Evolutionary conservation across 2,113 vertebrate genomes (phyloP), one percentile per base, ranked within the genome.

Genomic region (Raphicerus campestris): DNA sequence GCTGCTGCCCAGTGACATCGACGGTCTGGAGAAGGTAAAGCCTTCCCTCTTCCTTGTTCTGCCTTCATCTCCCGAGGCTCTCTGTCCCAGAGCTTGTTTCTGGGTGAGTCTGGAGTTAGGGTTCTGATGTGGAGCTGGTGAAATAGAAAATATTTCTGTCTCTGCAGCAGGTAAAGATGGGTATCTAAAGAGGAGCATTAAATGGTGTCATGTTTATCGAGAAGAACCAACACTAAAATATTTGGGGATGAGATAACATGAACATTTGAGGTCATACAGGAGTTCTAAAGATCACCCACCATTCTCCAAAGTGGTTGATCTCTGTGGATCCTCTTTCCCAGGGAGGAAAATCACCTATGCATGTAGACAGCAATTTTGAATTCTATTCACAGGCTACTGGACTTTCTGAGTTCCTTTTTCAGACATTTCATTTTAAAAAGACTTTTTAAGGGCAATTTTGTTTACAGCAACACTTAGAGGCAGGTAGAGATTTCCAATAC

Each of bases 1-100:
- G 91, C 61, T 98, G 80, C 93, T 98, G 87, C 98, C 98, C 26
- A 32, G 89, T 32, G 98, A 97, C 19, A 55, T 95, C 0, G 96
- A 98, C 8, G 98, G 97, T 4, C 87, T 98, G 83, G 96, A 98
- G 63, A 90, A 97, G 98, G 97, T 98, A 97, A 97, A 14, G 7
- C 24, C 32, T 35, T 6, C 16, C 24, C 1, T 32, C 30, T 77
- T 5, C 22, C 28, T 32, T 0, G 1, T 4, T 35, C 78, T n/a
- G 32, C 75, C 47, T n/a, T 51, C 26, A 2, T 45, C 26, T 63
- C n/a, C 32, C 2, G 16, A 89, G 22, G 20, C 5, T 87, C 24
- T 26, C 2, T 5, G 8, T 70, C 30, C 28, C 15, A 45, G 26
- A 6, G 16, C 16, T 42, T 56, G 73, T 10, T 8, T n/a, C 39